Evolutionary conservation across 2,888 invertebrate species (phyloP), one percentile per base, ranked within the genome.

Genomic region (Ennomos quercinarius): DNA sequence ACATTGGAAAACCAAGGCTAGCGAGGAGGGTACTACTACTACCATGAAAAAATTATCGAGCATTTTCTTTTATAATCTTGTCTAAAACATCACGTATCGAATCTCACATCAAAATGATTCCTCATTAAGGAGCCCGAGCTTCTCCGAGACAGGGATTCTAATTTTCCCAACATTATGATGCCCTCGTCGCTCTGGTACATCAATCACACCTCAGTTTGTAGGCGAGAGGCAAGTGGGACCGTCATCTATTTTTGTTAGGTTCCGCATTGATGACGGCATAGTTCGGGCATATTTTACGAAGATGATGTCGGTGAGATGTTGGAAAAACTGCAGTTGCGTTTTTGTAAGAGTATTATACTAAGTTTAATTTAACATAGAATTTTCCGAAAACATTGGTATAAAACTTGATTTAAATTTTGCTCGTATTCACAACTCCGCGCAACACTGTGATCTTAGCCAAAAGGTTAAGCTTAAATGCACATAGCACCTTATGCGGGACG

Each of bases 91-190:
- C 11, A 36, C 10, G 34, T 0, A 38, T 13, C 43, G 10, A 39
- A 44, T 27, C 45, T 54, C 53, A 47, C 51, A 43, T 27, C 55
- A 56, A 56, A 64, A 64, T 64, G 43, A 61, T 62, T 60, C 47
- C 60, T 65, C 69, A 65, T 67, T 64, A 67, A 64, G 59, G 55
- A 62, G 61, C 46, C 6, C 27, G 27, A 27, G 27, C 27, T 27
- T 27, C 50, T 54, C 60, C 45, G 50, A 45, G 71, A 27, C 71
- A 69, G 68, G 73, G 77, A 68, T 75, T 82, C 79, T 80, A 82
- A 84, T 85, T 81, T 80, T 76, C 80, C 75, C 72, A 77, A 71
- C 75, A 81, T 83, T 80, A 83, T 72, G 64, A 61, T 71, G 72
- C 70, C 72, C 74, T 81, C 79, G 78, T 76, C 78, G 71, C 74